Conservation (phyloP, 1,140 invertebrate species). For the Gonioctena quinquepunctata region DNA sequence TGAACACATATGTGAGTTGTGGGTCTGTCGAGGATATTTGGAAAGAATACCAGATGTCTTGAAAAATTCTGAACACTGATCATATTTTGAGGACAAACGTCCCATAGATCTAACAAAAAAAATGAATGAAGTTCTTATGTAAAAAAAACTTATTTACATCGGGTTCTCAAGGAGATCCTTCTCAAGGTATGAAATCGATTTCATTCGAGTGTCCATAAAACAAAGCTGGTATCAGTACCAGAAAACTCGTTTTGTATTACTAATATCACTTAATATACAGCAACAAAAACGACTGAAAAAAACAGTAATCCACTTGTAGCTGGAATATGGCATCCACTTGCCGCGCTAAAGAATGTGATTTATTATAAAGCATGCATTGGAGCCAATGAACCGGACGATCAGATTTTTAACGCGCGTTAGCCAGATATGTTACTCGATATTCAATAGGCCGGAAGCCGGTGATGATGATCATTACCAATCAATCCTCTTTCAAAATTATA, state of each 20-base stretch:
- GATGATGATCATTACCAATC: too few relatives aligned
- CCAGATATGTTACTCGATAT: conserved; percentile 10
- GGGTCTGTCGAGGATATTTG: too few relatives aligned
- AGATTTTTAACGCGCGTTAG: conserved; percentile 28
- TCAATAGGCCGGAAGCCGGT: neutral
- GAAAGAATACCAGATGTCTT: too few relatives aligned
- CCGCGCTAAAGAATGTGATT: conserved; percentile 32
- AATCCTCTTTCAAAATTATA: too few relatives aligned
- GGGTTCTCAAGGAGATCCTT: too few relatives aligned
- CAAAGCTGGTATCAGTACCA: neutral
- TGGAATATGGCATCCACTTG: conserved; percentile 27
- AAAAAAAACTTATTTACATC: too few relatives aligned
- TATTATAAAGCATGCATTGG: conserved; percentile 30
- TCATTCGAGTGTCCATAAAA: neutral
- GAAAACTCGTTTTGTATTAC: neutral
- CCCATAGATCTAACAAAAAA: too few relatives aligned
- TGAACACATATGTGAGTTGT: too few relatives aligned
- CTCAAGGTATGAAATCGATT: neutral
- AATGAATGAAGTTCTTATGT: too few relatives aligned
- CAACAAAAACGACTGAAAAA: conserved; percentile 16
- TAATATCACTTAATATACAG: conserved; percentile 25
- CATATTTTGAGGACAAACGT: too few relatives aligned
- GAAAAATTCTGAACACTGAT: too few relatives aligned
- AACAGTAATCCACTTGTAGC: conserved; percentile 27
- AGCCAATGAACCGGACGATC: conserved; percentile 31